phyloP scores from a whole-genome alignment of 2,888 invertebrate species.

The Microctonus aethiopoides region DNA sequence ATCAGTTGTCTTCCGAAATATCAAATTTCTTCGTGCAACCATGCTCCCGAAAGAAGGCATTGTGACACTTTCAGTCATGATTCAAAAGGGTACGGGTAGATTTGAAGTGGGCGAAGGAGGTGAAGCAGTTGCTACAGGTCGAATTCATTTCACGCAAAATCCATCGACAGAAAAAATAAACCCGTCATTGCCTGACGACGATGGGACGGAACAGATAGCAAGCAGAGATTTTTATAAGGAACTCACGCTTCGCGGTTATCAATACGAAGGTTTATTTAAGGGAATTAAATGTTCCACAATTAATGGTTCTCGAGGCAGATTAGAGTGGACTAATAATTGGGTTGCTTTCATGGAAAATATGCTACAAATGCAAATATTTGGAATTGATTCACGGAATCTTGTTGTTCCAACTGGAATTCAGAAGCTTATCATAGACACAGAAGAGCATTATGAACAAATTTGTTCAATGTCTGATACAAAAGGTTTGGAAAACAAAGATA shows the following conservation, averaged over 20 bases:
- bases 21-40: slow-evolving; percentile 85
- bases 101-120: slow-evolving; percentile 76
- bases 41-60: slow-evolving; percentile 76
- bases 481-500: slow-evolving; percentile 47
- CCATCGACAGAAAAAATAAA: slow-evolving; percentile 54
- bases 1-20: slow-evolving; percentile 85
- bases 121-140: slow-evolving; percentile 78
- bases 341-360: slow-evolving; percentile 77
- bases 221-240: slow-evolving; percentile 54
- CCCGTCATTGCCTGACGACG: not conserved
- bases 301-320: slow-evolving; percentile 60
- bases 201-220: slow-evolving; percentile 41
- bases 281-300: slow-evolving; percentile 68
- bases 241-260: slow-evolving; percentile 69
- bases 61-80: slow-evolving; percentile 70
- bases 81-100: slow-evolving; percentile 71
- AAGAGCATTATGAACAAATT: slow-evolving; percentile 58
- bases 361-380: slow-evolving; percentile 73
- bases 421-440: slow-evolving; percentile 71
- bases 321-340: slow-evolving; percentile 75
- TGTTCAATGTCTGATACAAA: slow-evolving; percentile 46
- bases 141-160: slow-evolving; percentile 72
- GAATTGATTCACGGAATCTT: slow-evolving; percentile 66
- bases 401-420: slow-evolving; percentile 72
- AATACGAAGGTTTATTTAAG: slow-evolving; percentile 69